phyloP scores from a whole-genome alignment of 64 coral and sea anemone genomes.

The Dendronephthya gigantea region DNA sequence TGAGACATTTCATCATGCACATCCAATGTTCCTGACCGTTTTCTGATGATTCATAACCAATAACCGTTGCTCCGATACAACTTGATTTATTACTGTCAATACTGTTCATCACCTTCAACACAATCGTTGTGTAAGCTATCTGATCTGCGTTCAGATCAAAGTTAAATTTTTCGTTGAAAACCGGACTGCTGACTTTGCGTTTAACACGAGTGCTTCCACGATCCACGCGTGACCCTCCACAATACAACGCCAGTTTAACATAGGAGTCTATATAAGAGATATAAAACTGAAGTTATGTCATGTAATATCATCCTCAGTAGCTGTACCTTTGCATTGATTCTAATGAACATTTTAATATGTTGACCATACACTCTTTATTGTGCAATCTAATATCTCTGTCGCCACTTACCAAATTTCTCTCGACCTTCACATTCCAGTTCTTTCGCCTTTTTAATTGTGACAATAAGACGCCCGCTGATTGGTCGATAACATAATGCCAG shows the following conservation, averaged over 20 bases:
- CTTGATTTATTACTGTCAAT: slow-evolving; percentile 38
- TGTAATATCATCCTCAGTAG: no score
- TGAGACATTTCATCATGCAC: slow-evolving; percentile 74
- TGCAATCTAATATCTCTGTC: neutral
- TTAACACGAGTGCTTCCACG: slow-evolving; percentile 86
- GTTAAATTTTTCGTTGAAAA: slow-evolving; percentile 97
- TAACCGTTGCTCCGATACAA: slow-evolving; percentile 45
- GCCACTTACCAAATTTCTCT: neutral
- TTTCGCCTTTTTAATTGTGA: slow-evolving; percentile 58
- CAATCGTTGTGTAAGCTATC: slow-evolving; percentile 81
- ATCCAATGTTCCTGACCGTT: slow-evolving; percentile 95
- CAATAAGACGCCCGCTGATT: slow-evolving; percentile 94
- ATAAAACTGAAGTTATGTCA: neutral
- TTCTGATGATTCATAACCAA: slow-evolving; percentile 69
- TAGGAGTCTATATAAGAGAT: slow-evolving; percentile 54
- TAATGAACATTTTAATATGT: no score
- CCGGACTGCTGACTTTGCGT: slow-evolving; percentile 59
- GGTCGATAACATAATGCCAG: slow-evolving; percentile 87
- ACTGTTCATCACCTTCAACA: slow-evolving; percentile 70
- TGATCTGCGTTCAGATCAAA: slow-evolving; percentile 85
- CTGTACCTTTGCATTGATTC: no score
- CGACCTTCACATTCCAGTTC: slow-evolving; percentile 6
- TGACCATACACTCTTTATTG: no score
- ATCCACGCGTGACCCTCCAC: slow-evolving; percentile 59
- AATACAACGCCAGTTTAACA: slow-evolving; percentile 76